Percentiles rank a stretch among this genome's conserved stretches.
These are phyloP conservation scores for Ia io DNA, from an alignment of 2,113 vertebrate species.

Conservation along the genomic window DNA sequence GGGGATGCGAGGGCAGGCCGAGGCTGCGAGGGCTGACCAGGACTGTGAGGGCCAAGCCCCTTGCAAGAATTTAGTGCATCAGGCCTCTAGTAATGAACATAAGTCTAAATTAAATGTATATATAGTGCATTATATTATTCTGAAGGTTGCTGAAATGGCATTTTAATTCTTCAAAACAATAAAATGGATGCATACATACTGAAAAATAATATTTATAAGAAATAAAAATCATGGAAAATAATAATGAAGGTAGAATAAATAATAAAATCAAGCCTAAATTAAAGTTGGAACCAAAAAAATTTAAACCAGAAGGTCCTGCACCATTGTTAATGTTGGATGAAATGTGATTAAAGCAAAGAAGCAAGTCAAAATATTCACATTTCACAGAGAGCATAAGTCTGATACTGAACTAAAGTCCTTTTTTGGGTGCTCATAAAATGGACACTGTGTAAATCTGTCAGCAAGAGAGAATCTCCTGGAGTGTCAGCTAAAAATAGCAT, in stretches of 20 bases:
- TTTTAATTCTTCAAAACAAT: constrained; percentile 39
- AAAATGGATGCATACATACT: neutral
- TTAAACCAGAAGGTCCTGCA: neutral
- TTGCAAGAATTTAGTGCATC: no score
- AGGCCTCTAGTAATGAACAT: neutral
- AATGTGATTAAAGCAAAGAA: constrained; percentile 26
- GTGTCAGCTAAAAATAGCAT: neutral
- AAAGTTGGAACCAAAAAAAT: neutral
- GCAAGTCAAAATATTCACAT: neutral
- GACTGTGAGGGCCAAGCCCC: no score
- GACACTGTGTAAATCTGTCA: constrained; percentile 2
- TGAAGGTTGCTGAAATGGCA: neutral
- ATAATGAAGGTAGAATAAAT: constrained; percentile 21
- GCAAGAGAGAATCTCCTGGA: neutral
- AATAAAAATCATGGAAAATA: neutral
- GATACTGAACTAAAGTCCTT: neutral
- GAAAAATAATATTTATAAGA: neutral
- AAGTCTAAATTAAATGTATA: neutral
- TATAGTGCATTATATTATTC: neutral
- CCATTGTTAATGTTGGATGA: neutral
- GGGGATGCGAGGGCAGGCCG: no score
- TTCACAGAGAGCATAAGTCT: neutral
- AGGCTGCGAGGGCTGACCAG: no score
- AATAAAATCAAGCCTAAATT: constrained; percentile 21
- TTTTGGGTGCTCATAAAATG: neutral